phyloP scores from a whole-genome alignment of 2,888 invertebrate species.

The Charanyca ferruginea region DNA sequence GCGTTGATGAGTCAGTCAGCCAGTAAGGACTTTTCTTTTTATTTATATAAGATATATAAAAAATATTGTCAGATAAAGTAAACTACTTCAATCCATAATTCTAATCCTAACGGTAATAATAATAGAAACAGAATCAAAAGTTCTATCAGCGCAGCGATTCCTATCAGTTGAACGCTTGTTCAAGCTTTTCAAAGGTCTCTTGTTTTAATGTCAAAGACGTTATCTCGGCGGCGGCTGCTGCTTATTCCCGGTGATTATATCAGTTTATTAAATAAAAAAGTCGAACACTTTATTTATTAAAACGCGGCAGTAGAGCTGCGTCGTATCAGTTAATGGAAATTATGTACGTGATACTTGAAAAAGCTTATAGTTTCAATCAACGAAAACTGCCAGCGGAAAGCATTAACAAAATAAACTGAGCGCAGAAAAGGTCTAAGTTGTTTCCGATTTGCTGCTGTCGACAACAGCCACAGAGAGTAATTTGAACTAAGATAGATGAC shows the following conservation, averaged over 20 bases:
- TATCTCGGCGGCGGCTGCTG: constrained; percentile 65
- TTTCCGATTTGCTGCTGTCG: constrained; percentile 64
- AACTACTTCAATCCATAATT: constrained; percentile 30
- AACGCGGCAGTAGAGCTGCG: constrained; percentile 24
- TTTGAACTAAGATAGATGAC: constrained; percentile 55
- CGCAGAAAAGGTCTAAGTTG: constrained; percentile 57
- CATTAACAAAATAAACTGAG: constrained; percentile 63
- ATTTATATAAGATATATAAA: too few species aligned
- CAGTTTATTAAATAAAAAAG: constrained; percentile 64
- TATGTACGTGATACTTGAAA: constrained; percentile 29
- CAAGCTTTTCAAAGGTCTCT: constrained; percentile 69
- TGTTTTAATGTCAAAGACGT: constrained; percentile 71
- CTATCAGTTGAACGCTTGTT: constrained; percentile 72
- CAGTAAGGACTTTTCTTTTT: too few species aligned
- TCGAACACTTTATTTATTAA: constrained; percentile 46
- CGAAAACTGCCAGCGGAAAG: constrained; percentile 38
- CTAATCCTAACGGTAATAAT: constrained; percentile 38
- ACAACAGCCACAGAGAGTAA: constrained; percentile 57
- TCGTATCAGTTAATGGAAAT: constrained; percentile 26
- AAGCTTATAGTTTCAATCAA: constrained; percentile 20
- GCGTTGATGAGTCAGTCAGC: too few species aligned
- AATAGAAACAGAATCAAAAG: constrained; percentile 73
- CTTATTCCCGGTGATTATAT: constrained; percentile 61
- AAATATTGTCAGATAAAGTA: constrained; percentile 9
- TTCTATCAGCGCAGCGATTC: constrained; percentile 71